Conservation (phyloP, 1,140 invertebrate species). For the Drosophila mayri region DNA sequence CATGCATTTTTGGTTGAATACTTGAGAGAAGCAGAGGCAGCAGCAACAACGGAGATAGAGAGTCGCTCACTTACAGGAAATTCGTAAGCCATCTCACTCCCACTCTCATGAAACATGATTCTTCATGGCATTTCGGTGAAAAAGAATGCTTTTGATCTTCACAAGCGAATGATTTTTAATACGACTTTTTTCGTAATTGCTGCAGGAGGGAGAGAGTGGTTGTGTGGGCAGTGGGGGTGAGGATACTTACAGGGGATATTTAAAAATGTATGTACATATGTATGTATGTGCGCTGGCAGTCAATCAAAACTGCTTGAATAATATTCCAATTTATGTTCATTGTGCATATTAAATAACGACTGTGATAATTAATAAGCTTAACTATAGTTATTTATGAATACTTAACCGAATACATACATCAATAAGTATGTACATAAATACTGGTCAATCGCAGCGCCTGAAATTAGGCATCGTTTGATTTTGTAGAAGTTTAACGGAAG, state of each 20-base stretch:
- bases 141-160: conserved; percentile 85
- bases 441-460: conserved; percentile 46
- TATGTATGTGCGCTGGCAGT: conserved; percentile 31
- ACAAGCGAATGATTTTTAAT: conserved; percentile 85
- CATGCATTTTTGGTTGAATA: conserved; percentile 76
- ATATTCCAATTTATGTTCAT: conserved; percentile 23
- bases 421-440: neutral
- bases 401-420: conserved; percentile 24
- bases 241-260: neutral
- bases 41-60: conserved; percentile 33
- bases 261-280: neutral
- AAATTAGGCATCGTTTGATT: conserved; percentile 64
- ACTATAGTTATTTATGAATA: conserved; percentile 45
- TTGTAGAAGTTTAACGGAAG: conserved; percentile 14
- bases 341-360: conserved; percentile 5
- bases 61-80: conserved; percentile 58
- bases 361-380: conserved; percentile 67
- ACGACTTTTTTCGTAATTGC: conserved; percentile 68
- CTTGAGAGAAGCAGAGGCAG: conserved; percentile 44
- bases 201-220: conserved; percentile 1
- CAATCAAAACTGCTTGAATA: conserved; percentile 54
- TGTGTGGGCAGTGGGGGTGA: neutral
- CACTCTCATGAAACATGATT: conserved; percentile 57
- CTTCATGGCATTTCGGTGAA: conserved; percentile 80
- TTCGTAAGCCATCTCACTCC: conserved; percentile 8